Evolutionary conservation across 2,888 invertebrate genomes (phyloP).

Genomic region (Micropterix aruncella): DNA sequence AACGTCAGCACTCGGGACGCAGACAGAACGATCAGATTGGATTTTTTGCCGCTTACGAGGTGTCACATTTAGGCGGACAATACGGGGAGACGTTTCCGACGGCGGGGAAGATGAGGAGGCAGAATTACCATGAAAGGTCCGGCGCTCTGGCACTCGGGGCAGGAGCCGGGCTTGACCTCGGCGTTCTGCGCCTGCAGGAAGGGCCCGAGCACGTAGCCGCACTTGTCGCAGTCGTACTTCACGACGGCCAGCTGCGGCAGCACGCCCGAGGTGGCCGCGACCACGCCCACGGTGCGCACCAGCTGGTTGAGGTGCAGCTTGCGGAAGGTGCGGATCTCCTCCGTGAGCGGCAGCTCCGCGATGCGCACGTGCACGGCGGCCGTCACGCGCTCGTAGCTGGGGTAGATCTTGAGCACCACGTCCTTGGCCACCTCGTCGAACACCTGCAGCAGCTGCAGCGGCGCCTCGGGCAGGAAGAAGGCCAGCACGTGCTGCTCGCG

Average conservation of each 20-base stretch:
- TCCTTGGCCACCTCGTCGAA: constrained; percentile 92
- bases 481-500: constrained; percentile 86
- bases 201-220: constrained; percentile 90
- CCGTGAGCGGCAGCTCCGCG: constrained; percentile 87
- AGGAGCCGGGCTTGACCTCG: constrained; percentile 92
- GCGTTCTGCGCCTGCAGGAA: constrained; percentile 87
- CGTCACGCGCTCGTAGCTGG: constrained; percentile 90
- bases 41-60: too few species aligned
- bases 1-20: too few species aligned
- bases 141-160: constrained; percentile 93
- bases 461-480: constrained; percentile 95
- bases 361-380: constrained; percentile 91
- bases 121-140: constrained; percentile 79
- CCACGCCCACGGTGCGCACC: constrained; percentile 87
- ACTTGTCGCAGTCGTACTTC: constrained; percentile 95
- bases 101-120: too few species aligned
- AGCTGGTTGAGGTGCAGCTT: constrained; percentile 87
- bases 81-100: too few species aligned
- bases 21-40: too few species aligned
- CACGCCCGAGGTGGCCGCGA: constrained; percentile 90
- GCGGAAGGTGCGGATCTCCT: constrained; percentile 86
- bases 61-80: too few species aligned
- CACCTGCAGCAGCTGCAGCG: constrained; percentile 90
- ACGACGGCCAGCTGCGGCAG: constrained; percentile 90
- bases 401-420: constrained; percentile 86